phyloP scores from a whole-genome alignment of 2,888 invertebrate species.

The Automeris io region DNA sequence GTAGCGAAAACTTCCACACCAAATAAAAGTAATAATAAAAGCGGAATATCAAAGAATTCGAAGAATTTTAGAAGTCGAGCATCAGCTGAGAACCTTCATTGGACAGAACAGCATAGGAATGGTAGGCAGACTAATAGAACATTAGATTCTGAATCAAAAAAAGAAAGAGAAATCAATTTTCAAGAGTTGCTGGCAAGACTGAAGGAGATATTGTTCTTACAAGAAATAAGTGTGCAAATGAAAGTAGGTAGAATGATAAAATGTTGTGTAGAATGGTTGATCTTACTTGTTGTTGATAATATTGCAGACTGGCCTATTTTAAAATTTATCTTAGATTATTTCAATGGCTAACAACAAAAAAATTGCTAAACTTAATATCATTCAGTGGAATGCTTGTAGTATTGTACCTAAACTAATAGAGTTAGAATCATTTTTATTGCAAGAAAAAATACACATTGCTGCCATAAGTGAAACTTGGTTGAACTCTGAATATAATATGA shows the following conservation, averaged over 20 bases:
- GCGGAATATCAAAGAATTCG: no score
- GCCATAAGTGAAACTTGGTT: slow-evolving; percentile 7
- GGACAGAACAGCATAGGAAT: no score
- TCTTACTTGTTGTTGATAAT: slow-evolving; percentile 6
- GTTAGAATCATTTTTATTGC: background rate
- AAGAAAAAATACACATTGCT: slow-evolving; percentile 4
- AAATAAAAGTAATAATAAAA: no score
- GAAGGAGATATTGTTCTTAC: background rate
- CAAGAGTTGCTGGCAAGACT: slow-evolving; percentile 1
- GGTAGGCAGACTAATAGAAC: no score
- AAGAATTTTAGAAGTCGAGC: no score
- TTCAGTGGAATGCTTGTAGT: slow-evolving; percentile 10
- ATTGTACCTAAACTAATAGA: slow-evolving; percentile 1
- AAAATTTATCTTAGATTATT: background rate
- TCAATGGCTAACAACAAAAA: slow-evolving; percentile 8
- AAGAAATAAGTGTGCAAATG: background rate
- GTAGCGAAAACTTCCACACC: no score
- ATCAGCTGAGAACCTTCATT: no score
- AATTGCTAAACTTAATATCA: slow-evolving; percentile 12
- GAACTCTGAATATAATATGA: background rate
- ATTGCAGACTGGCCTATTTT: slow-evolving; percentile 1
- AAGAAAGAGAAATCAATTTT: background rate
- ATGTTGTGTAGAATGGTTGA: slow-evolving; percentile 7
- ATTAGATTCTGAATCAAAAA: no score
- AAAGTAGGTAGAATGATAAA: slow-evolving; percentile 8